Evolutionary conservation across 2,113 vertebrate genomes (phyloP).

Genomic region (Numenius arquata): DNA sequence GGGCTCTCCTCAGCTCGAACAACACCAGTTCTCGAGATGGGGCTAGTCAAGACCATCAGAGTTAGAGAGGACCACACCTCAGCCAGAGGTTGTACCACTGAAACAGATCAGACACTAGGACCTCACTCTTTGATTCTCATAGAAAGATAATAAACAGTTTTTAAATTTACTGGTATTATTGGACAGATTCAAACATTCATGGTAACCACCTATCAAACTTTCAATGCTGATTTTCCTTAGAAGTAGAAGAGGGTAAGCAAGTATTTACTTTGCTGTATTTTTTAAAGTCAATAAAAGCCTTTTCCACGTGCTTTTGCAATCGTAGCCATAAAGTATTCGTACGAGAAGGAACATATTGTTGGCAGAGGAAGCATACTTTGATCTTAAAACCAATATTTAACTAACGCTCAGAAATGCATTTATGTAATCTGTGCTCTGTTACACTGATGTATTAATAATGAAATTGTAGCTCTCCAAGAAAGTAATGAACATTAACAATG

Average conservation of each 20-base stretch:
- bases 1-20: neutral
- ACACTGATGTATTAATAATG: conserved; percentile 64
- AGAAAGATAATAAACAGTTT: neutral
- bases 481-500: conserved; percentile 63
- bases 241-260: neutral
- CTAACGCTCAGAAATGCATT: conserved; percentile 56
- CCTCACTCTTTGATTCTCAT: neutral
- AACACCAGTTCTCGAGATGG: neutral
- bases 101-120: neutral
- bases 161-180: neutral
- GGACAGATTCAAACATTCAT: neutral
- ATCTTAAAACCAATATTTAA: conserved; percentile 47
- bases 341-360: neutral
- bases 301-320: neutral
- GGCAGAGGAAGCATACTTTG: conserved; percentile 8
- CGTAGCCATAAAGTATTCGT: neutral
- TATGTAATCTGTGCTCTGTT: conserved; percentile 40
- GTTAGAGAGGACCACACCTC: rapidly evolving
- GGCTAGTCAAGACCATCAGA: neutral
- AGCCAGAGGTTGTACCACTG: neutral
- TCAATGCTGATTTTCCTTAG: neutral
- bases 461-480: conserved; percentile 63
- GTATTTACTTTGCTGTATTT: neutral
- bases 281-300: neutral
- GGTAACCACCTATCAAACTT: neutral